Evolutionary conservation across 2,797 vertebrate species (phyloP).

Genomic region (Darevskia mixta): DNA sequence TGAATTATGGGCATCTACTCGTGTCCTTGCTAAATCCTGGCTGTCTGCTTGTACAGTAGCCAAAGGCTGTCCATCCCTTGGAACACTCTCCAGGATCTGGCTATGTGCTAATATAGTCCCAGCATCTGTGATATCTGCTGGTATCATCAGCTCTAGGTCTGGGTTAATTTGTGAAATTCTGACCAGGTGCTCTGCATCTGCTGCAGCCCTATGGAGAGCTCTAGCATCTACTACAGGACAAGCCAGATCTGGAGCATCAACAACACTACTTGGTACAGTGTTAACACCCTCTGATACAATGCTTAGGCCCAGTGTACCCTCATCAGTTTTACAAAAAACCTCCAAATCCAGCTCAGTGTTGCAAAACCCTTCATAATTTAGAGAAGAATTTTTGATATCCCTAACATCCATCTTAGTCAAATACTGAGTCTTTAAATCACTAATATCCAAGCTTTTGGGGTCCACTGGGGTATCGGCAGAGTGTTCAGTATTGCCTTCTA

Average conservation of each 20-base stretch:
- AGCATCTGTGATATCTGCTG: background rate
- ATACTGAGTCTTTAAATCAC: background rate
- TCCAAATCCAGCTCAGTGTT: conserved; percentile 39
- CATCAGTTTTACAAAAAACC: conserved; percentile 7
- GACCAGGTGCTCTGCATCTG: background rate
- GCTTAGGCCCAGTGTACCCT: background rate
- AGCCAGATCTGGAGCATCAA: too few relatives aligned
- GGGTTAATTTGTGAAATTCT: conserved; percentile 1
- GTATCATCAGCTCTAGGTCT: conserved; percentile 5
- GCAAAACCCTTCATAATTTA: conserved; percentile 33
- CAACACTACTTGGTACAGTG: background rate
- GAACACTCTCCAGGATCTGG: background rate
- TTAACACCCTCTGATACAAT: conserved; percentile 7
- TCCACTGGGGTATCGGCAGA: background rate
- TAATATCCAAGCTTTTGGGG: background rate
- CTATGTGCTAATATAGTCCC: background rate
- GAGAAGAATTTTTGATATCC: background rate
- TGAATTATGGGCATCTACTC: accelerated
- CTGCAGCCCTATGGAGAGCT: background rate
- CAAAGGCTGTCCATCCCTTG: background rate
- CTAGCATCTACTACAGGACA: background rate
- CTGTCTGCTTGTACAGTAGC: background rate
- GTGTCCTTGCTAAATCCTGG: background rate
- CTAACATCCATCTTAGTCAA: background rate
- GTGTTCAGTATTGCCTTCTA: accelerated